Evolutionary conservation across 2,888 invertebrate species (phyloP).

Genomic region (Anodontia alba): DNA sequence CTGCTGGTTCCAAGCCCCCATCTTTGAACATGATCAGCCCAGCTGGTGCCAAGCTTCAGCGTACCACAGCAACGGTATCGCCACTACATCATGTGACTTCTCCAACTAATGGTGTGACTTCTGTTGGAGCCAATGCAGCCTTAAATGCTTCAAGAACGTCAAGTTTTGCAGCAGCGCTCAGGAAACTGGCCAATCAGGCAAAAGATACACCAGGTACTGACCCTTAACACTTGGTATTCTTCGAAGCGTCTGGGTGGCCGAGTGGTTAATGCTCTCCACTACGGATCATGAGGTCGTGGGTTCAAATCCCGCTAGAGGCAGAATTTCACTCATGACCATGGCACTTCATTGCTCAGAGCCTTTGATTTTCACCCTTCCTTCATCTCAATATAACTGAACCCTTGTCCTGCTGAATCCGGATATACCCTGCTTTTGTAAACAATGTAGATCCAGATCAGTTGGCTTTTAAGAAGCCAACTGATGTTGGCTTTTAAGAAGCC

Average conservation of each 20-base stretch:
- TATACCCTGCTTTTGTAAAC: no score
- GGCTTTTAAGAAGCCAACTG: no score
- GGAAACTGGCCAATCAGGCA: constrained; percentile 96
- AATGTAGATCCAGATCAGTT: no score
- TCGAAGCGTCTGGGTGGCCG: no score
- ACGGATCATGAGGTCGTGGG: no score
- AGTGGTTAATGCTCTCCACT: no score
- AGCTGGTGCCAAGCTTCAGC: constrained; percentile 71
- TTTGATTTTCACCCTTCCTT: no score
- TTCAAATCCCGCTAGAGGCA: no score
- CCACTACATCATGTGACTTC: constrained; percentile 82
- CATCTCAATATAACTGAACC: neutral
- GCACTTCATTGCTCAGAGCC: no score
- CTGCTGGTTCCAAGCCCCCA: constrained; percentile 79
- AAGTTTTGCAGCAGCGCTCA: constrained; percentile 94
- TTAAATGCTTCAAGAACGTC: constrained; percentile 86
- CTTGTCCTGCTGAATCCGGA: no score
- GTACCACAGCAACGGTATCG: constrained; percentile 84
- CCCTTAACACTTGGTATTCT: neutral
- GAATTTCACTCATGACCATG: no score
- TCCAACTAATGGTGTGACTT: constrained; percentile 76
- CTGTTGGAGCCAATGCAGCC: constrained; percentile 75
- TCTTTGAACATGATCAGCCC: constrained; percentile 81
- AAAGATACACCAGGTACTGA: constrained; percentile 84
- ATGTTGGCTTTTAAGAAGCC: no score